Conservation (phyloP, 2,888 invertebrate species). For the Perizoma flavofasciatum region DNA sequence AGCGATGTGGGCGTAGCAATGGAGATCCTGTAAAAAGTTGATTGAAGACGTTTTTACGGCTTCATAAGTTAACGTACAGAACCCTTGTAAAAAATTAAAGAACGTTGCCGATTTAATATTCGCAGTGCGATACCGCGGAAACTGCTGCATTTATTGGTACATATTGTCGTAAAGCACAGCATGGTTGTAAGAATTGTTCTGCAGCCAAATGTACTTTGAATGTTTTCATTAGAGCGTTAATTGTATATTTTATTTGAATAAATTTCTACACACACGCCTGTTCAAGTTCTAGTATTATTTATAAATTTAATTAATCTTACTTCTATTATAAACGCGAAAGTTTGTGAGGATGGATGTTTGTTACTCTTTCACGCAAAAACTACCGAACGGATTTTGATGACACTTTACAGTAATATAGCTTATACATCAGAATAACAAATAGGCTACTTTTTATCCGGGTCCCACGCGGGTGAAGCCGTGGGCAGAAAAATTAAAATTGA, state of each 20-base stretch:
- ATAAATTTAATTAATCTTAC: too few species aligned
- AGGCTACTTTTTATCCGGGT: too few species aligned
- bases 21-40: slow-evolving; percentile 9
- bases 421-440: too few species aligned
- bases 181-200: slow-evolving; percentile 38
- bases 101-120: slow-evolving; percentile 44
- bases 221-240: slow-evolving; percentile 23
- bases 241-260: not conserved
- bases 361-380: too few species aligned
- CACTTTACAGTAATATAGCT: too few species aligned
- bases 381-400: too few species aligned
- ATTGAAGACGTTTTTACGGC: slow-evolving; percentile 16
- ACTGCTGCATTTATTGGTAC: slow-evolving; percentile 60
- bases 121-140: slow-evolving; percentile 46
- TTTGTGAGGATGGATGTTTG: too few species aligned
- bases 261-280: too few species aligned
- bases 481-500: too few species aligned
- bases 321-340: too few species aligned
- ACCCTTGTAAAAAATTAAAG: slow-evolving; percentile 30
- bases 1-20: slow-evolving; percentile 7
- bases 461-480: too few species aligned
- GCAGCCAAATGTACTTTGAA: slow-evolving; percentile 26
- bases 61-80: slow-evolving; percentile 25
- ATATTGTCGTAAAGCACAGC: slow-evolving; percentile 42
- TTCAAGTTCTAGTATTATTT: too few species aligned